Conservation (phyloP, 2,797 vertebrate species). For the Esox lucius region DNA sequence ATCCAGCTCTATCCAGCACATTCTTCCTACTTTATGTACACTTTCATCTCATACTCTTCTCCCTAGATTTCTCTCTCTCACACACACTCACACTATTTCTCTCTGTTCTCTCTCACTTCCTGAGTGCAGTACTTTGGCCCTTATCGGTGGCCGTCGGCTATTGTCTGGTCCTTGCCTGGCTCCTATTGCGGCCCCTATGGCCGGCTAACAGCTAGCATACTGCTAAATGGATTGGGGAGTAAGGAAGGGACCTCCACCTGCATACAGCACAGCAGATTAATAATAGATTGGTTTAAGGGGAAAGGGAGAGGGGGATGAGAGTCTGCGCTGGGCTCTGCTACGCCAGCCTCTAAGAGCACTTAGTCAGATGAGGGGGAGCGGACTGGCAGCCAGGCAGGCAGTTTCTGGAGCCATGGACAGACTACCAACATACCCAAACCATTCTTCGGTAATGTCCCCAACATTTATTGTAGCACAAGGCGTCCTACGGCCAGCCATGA, state of each 20-base stretch:
- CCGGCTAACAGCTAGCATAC: constrained; percentile 44
- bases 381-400: constrained; percentile 45
- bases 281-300: constrained; percentile 64
- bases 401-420: constrained; percentile 20
- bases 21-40: neutral
- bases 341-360: constrained; percentile 68
- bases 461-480: neutral
- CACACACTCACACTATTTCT: neutral
- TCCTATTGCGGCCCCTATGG: constrained; percentile 35
- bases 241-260: constrained; percentile 56
- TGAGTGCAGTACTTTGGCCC: constrained; percentile 33
- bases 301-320: constrained; percentile 42
- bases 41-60: neutral
- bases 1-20: constrained; percentile 33
- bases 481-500: neutral
- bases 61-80: neutral
- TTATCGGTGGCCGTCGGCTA: constrained; percentile 31
- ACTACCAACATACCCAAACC: constrained; percentile 29
- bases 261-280: constrained; percentile 67
- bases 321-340: constrained; percentile 33
- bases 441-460: neutral
- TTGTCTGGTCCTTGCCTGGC: constrained; percentile 37
- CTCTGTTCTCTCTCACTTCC: constrained; percentile 28
- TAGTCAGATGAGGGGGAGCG: constrained; percentile 63
- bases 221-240: constrained; percentile 60